Conservation (phyloP, 2,797 vertebrate genomes). For the Neopelma chrysocephalum region DNA sequence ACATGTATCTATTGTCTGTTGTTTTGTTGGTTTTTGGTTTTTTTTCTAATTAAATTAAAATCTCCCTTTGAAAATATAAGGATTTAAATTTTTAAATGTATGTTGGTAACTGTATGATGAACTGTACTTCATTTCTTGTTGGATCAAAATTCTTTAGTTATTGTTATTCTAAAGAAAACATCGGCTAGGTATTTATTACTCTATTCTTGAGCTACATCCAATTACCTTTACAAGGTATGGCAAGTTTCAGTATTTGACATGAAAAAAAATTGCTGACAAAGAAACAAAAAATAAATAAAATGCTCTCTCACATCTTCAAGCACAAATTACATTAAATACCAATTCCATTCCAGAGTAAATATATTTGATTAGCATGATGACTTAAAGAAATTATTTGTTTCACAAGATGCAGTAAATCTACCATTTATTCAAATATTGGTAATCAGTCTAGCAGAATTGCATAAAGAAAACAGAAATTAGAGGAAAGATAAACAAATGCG, state of each 20-base stretch:
- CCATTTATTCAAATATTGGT: conserved; percentile 6
- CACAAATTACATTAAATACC: background rate
- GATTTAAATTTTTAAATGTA: background rate
- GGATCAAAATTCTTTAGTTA: background rate
- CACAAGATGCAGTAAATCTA: background rate
- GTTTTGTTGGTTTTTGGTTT: fast-evolving
- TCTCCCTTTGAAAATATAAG: background rate
- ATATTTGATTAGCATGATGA: background rate
- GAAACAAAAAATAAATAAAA: background rate
- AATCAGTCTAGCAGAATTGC: background rate
- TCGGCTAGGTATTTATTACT: background rate
- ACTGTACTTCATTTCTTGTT: background rate
- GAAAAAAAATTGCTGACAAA: background rate
- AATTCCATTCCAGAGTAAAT: background rate
- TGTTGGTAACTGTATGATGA: background rate
- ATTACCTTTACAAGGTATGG: background rate
- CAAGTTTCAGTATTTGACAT: background rate
- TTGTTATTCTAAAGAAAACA: background rate
- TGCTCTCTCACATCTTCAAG: background rate
- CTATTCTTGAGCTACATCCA: background rate
- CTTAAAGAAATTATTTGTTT: background rate
- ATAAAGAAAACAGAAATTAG: conserved; percentile 12
- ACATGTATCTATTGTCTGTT: background rate
- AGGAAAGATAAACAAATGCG: conserved; percentile 30
- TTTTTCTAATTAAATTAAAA: background rate